These are phyloP conservation scores for Jordanella pulchra DNA, from an alignment of 2,797 vertebrate genomes.

Conservation along the genomic window DNA sequence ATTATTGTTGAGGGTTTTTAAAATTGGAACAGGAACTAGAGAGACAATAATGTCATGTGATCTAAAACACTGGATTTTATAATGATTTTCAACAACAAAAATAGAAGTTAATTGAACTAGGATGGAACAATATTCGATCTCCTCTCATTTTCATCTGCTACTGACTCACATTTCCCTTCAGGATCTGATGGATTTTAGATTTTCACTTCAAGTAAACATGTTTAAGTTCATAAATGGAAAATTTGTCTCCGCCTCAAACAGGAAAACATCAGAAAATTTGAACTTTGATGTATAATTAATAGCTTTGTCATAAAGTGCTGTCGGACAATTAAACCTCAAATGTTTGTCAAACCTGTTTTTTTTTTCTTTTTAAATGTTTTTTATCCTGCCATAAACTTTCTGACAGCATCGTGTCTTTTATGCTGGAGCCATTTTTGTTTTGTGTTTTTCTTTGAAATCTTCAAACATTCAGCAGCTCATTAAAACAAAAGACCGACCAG, in stretches of 20 bases:
- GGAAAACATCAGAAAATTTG: neutral
- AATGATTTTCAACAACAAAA: neutral
- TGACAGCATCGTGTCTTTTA: neutral
- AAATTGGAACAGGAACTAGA: neutral
- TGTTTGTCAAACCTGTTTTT: conserved; percentile 1
- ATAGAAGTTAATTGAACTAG: neutral
- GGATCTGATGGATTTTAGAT: neutral
- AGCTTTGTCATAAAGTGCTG: neutral
- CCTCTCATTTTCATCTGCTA: neutral
- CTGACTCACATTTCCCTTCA: neutral
- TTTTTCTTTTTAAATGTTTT: neutral
- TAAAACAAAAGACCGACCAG: conserved; percentile 21
- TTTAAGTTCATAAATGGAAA: neutral
- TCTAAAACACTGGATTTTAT: neutral
- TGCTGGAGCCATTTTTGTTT: conserved; percentile 3
- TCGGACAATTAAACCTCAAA: neutral
- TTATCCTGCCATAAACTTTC: neutral
- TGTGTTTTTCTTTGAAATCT: conserved; percentile 8
- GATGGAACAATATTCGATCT: neutral
- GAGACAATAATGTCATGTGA: neutral
- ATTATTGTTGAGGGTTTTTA: neutral
- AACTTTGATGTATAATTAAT: conserved; percentile 5
- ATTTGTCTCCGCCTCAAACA: neutral
- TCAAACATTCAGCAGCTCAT: conserved; percentile 2
- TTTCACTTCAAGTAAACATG: neutral